A percentile compares a stretch with the other conserved stretches of the same genome.
Conservation (phyloP, 2,113 vertebrate species). For the Pithys albifrons region DNA sequence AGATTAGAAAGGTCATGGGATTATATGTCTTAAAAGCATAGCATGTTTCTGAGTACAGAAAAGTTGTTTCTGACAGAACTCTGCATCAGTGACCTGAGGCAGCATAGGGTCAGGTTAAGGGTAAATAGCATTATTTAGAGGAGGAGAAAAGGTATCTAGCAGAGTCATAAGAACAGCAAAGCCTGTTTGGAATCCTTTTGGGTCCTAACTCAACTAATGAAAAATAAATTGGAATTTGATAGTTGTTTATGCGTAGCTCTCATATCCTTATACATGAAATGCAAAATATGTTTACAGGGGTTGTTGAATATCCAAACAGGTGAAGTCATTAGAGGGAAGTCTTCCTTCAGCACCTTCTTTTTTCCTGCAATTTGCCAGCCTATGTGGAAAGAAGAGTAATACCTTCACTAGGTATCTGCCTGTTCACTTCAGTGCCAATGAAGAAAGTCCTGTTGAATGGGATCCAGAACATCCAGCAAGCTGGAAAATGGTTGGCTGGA, state of each 20-base stretch:
- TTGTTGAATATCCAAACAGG: neutral
- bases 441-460: neutral
- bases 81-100: neutral
- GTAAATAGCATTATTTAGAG: neutral
- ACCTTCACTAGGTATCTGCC: accelerated
- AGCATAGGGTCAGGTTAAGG: neutral
- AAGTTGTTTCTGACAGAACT: neutral
- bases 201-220: neutral
- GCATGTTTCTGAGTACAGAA: neutral
- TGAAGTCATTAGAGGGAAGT: neutral
- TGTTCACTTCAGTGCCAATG: neutral
- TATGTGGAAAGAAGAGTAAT: neutral
- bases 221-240: neutral
- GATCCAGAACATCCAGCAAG: neutral
- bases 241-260: neutral
- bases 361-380: neutral
- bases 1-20: neutral
- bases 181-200: neutral
- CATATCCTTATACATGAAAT: neutral
- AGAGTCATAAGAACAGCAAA: neutral
- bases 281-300: neutral
- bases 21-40: neutral
- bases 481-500: neutral
- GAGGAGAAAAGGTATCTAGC: neutral
- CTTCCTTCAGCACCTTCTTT: neutral